These are phyloP conservation scores for Macropis europaea DNA, from an alignment of 2,888 invertebrate genomes.

Conservation along the genomic window DNA sequence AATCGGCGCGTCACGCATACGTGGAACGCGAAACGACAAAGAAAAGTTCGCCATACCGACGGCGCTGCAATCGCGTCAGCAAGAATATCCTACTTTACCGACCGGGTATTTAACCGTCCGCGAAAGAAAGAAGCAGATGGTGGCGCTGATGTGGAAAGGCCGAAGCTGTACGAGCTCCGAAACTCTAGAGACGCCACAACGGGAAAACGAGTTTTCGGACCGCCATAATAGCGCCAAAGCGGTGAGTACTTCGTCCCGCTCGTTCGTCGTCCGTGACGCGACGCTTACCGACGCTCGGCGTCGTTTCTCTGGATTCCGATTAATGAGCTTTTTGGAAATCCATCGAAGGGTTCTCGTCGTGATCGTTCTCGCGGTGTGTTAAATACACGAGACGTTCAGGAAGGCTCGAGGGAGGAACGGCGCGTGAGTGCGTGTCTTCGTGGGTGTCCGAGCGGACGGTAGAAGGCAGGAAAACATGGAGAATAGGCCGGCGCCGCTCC, in stretches of 20 bases:
- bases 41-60: constrained; percentile 7
- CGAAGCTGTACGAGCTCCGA: constrained; percentile 49
- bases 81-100: neutral
- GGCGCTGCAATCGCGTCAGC: neutral
- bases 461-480: constrained; percentile 81
- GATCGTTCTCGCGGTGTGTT: neutral
- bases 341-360: neutral
- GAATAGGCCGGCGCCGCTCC: constrained; percentile 83
- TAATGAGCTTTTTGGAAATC: constrained; percentile 34
- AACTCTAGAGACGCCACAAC: constrained; percentile 63
- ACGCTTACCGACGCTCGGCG: constrained; percentile 79
- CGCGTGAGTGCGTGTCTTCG: constrained; percentile 46
- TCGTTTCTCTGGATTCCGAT: constrained; percentile 57
- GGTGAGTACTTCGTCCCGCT: constrained; percentile 70
- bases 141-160: constrained; percentile 69
- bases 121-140: constrained; percentile 7
- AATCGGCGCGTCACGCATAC: no score
- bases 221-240: constrained; percentile 73
- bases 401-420: constrained; percentile 6
- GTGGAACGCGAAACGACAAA: no score
- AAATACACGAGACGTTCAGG: neutral
- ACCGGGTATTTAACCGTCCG: neutral
- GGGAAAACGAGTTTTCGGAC: constrained; percentile 59
- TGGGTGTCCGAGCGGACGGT: constrained; percentile 40
- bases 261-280: constrained; percentile 67